phyloP scores from a whole-genome alignment of 2,888 invertebrate genomes.

The Synanthedon tipuliformis region DNA sequence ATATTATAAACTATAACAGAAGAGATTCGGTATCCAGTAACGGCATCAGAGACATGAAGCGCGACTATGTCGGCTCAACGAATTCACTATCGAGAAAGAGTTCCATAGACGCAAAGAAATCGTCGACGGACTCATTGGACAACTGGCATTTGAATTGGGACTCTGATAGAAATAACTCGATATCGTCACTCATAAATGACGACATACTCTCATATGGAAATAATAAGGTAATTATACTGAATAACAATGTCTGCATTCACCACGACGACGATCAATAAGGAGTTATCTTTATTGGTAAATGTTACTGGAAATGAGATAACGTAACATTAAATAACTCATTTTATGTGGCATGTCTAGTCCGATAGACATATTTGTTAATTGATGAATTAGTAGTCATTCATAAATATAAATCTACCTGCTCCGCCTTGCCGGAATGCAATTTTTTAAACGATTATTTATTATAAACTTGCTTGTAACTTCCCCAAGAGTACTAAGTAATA shows the following conservation, averaged over 20 bases:
- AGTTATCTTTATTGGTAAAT: no score
- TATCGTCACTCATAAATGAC: constrained; percentile 71
- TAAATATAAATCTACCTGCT: no score
- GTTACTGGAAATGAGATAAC: no score
- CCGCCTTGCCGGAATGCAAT: no score
- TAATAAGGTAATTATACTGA: constrained; percentile 47
- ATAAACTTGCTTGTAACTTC: no score
- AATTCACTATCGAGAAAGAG: constrained; percentile 61
- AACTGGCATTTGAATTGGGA: constrained; percentile 79
- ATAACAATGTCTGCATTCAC: constrained; percentile 9
- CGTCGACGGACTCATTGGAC: constrained; percentile 80
- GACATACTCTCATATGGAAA: constrained; percentile 50
- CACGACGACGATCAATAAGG: no score
- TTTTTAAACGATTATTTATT: no score
- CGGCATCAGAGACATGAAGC: constrained; percentile 58
- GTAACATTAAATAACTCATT: no score
- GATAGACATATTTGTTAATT: no score
- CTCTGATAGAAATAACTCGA: constrained; percentile 72
- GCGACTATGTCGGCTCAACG: constrained; percentile 64
- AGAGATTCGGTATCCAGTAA: constrained; percentile 50
- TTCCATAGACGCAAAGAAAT: constrained; percentile 60
- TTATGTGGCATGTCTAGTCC: no score
- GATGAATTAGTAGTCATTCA: no score
- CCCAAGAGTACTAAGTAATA: no score
- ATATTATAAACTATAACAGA: constrained; percentile 52